A percentile compares a stretch with the other conserved stretches of the same genome.
Conservation (phyloP, 2,888 invertebrate genomes). For the Caenorhabditis wallacei region DNA sequence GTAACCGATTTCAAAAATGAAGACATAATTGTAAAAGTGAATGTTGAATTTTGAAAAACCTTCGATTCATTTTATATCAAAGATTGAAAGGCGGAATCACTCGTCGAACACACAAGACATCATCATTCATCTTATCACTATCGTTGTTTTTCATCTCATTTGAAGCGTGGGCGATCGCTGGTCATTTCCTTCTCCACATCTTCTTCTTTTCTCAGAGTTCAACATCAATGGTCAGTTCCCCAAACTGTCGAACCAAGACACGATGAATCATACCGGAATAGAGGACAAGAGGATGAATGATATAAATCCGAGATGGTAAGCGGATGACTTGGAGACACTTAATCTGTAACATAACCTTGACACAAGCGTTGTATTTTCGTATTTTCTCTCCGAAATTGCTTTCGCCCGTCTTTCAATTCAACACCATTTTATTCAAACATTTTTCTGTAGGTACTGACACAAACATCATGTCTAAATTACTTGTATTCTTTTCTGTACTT, state of each 20-base stretch:
- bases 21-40: constrained; percentile 34
- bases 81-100: constrained; percentile 40
- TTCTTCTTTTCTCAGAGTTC: constrained; percentile 18
- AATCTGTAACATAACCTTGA: constrained; percentile 68
- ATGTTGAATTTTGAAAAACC: constrained; percentile 38
- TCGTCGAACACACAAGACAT: constrained; percentile 53
- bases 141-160: constrained; percentile 39
- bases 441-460: constrained; percentile 26
- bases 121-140: constrained; percentile 49
- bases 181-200: constrained; percentile 16
- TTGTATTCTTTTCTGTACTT: constrained; percentile 3
- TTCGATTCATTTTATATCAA: constrained; percentile 42
- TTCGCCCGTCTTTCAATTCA: constrained; percentile 23
- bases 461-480: constrained; percentile 32
- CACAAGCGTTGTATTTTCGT: constrained; percentile 58
- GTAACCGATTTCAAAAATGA: constrained; percentile 22
- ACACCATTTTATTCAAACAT: constrained; percentile 36
- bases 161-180: constrained; percentile 37
- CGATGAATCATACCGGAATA: constrained; percentile 52
- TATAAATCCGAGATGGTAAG: constrained; percentile 66
- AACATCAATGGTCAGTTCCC: constrained; percentile 45
- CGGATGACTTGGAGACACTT: constrained; percentile 60
- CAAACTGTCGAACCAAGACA: constrained; percentile 30
- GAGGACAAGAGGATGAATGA: constrained; percentile 63
- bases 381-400: constrained; percentile 46